Conservation (phyloP, 2,113 vertebrate genomes). For the Corythornis vintsioides region DNA sequence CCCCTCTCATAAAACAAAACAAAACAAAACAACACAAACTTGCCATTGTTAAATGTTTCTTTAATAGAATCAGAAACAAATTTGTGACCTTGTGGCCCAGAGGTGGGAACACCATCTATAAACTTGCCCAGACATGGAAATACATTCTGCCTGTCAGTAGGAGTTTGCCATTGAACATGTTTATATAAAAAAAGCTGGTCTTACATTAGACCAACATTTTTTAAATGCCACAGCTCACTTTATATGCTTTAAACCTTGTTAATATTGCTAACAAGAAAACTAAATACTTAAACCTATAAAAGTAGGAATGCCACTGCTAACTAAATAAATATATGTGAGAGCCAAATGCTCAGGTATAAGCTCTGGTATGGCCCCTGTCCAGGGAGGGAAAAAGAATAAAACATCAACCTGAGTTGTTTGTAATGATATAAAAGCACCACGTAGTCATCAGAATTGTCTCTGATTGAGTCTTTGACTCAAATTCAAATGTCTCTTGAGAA, state of each 20-base stretch:
- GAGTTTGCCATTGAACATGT: slow-evolving; percentile 73
- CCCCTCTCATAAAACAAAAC: slow-evolving; percentile 60
- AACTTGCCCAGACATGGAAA: slow-evolving; percentile 78
- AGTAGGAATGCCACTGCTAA: slow-evolving; percentile 76
- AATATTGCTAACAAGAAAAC: slow-evolving; percentile 80
- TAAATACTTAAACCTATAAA: slow-evolving; percentile 78
- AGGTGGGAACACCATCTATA: slow-evolving; percentile 84
- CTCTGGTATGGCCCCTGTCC: slow-evolving; percentile 47
- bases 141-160: slow-evolving; percentile 75
- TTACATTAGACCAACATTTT: slow-evolving; percentile 73
- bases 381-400: neutral
- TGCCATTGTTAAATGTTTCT: slow-evolving; percentile 78
- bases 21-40: slow-evolving; percentile 64
- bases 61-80: slow-evolving; percentile 81
- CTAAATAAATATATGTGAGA: slow-evolving; percentile 73
- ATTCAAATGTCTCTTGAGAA: slow-evolving; percentile 19
- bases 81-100: slow-evolving; percentile 80
- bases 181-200: slow-evolving; percentile 64
- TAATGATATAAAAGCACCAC: slow-evolving; percentile 53
- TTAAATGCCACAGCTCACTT: slow-evolving; percentile 74
- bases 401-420: neutral
- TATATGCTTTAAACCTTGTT: slow-evolving; percentile 78
- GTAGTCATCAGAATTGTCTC: slow-evolving; percentile 50
- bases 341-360: slow-evolving; percentile 57
- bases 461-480: neutral